Percentiles rank a stretch among this genome's conserved stretches.
Conservation (phyloP, 2,888 invertebrate species). For the Drosophila testacea region DNA sequence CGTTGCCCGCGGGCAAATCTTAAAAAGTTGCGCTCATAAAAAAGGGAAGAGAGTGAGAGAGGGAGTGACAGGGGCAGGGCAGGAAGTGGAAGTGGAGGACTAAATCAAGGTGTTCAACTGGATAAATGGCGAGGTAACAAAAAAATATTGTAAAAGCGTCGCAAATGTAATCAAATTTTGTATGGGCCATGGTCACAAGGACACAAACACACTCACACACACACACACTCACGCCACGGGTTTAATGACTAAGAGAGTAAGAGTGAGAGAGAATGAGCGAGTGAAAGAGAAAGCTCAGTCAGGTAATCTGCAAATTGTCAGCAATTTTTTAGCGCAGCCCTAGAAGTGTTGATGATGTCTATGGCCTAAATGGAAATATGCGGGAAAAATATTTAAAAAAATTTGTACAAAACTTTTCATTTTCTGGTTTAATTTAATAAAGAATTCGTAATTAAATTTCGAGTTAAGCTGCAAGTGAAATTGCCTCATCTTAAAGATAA, state of each 20-base stretch:
- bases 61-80: not conserved
- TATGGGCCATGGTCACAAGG: conserved; percentile 35
- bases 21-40: conserved; percentile 37
- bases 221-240: not conserved
- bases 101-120: conserved; percentile 56
- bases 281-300: not conserved
- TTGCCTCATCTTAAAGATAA: not conserved
- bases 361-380: conserved; percentile 1
- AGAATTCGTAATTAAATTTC: conserved; percentile 15
- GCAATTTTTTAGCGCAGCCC: conserved; percentile 22
- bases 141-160: conserved; percentile 37
- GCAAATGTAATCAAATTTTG: conserved; percentile 53
- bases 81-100: conserved; percentile 18
- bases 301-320: conserved; percentile 26
- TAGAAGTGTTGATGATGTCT: conserved; percentile 11
- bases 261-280: not conserved
- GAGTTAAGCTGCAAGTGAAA: conserved; percentile 1
- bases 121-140: conserved; percentile 35
- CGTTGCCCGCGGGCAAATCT: conserved; percentile 36
- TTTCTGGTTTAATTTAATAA: conserved; percentile 10
- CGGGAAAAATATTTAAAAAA: conserved; percentile 5
- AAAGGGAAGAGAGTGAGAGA: not conserved
- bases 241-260: conserved; percentile 2
- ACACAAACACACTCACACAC: conserved; percentile 7
- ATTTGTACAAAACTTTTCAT: conserved; percentile 2